Evolutionary conservation across 2,113 vertebrate species (phyloP).

Genomic region (Aix galericulata): DNA sequence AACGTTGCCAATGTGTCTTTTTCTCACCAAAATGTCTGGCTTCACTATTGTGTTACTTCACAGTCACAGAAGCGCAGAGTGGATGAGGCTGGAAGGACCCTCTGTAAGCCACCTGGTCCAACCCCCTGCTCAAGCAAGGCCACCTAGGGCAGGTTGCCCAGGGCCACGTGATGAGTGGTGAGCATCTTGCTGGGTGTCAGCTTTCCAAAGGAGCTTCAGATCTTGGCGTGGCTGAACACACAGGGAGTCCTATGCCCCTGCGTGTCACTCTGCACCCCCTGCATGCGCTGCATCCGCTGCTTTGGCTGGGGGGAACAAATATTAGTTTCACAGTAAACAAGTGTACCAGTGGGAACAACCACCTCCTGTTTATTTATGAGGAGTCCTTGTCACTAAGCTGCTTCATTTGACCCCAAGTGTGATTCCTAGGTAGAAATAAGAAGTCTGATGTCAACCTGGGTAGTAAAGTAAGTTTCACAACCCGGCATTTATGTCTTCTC

Average conservation of each 20-base stretch:
- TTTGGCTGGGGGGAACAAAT: not conserved
- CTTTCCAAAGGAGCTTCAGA: not conserved
- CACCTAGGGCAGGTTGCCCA: not conserved
- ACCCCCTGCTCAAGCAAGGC: not conserved
- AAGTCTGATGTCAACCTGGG: not conserved
- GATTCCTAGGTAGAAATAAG: constrained; percentile 20
- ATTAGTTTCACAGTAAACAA: not conserved
- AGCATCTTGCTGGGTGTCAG: not conserved
- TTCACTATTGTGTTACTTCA: not conserved
- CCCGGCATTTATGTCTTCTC: not conserved
- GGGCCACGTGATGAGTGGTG: not conserved
- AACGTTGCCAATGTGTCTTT: not conserved
- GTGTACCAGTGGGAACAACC: not conserved
- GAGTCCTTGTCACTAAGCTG: not conserved
- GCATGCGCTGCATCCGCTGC: accelerated
- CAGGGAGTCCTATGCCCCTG: accelerated
- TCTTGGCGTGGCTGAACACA: not conserved
- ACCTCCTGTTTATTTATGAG: not conserved
- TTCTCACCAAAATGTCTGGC: not conserved
- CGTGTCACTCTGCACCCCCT: not conserved
- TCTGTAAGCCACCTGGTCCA: not conserved
- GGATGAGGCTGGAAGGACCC: not conserved
- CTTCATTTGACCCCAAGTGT: not conserved
- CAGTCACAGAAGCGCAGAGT: not conserved
- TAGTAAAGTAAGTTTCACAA: constrained; percentile 33